Conservation (phyloP, 2,113 vertebrate species). For the Cinclus cinclus region DNA sequence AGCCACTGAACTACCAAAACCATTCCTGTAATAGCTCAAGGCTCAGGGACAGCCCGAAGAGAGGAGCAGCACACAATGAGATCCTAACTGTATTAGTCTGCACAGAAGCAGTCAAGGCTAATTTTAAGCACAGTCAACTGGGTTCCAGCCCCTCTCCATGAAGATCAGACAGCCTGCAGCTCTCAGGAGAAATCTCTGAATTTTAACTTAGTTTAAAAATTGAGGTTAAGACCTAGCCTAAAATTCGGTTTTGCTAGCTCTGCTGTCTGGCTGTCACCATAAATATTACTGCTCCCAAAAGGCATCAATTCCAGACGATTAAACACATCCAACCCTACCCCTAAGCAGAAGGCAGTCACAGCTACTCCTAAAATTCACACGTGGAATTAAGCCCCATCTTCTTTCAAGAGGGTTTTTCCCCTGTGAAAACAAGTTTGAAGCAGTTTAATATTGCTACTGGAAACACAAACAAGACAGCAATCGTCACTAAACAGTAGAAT, state of each 20-base stretch:
- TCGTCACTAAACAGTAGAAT: neutral
- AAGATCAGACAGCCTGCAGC: neutral
- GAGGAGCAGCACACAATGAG: neutral
- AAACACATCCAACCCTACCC: neutral
- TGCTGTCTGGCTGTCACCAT: neutral
- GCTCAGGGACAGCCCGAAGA: neutral
- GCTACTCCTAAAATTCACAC: neutral
- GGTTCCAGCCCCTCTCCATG: neutral
- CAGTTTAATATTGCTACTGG: neutral
- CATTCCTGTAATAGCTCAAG: accelerated
- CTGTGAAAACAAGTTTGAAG: constrained; percentile 32
- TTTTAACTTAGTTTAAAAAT: neutral
- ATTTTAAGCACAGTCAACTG: neutral
- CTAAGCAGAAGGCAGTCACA: neutral
- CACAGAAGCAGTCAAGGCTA: accelerated
- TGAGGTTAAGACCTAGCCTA: neutral
- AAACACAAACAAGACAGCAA: neutral
- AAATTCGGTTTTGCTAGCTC: neutral
- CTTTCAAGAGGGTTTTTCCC: neutral
- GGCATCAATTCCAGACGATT: neutral
- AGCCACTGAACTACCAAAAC: neutral
- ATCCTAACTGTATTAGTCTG: neutral
- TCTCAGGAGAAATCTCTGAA: neutral
- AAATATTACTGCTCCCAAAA: neutral
- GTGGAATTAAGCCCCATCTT: neutral